These are phyloP conservation scores for Drosophila truncata DNA, from an alignment of 1,140 invertebrate species.

Conservation along the genomic window DNA sequence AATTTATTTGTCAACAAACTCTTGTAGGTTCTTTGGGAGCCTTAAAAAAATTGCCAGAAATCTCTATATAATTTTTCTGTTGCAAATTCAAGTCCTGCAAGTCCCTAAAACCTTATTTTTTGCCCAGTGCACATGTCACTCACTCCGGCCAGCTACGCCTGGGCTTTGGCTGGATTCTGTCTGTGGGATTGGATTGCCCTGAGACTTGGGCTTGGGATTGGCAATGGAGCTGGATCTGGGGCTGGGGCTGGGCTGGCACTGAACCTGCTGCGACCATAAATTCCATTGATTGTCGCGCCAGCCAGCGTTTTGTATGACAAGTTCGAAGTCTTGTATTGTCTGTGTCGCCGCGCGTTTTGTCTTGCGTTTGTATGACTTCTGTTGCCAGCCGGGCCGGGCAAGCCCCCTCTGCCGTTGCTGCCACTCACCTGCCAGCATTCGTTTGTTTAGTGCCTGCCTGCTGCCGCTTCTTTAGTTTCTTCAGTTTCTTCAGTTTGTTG, in stretches of 20 bases:
- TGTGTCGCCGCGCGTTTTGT: constrained; percentile 51
- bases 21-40: not conserved
- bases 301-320: constrained; percentile 77
- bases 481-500: constrained; percentile 17
- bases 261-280: constrained; percentile 65
- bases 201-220: constrained; percentile 17
- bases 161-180: constrained; percentile 37
- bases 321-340: constrained; percentile 64
- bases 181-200: constrained; percentile 24
- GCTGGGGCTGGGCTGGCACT: constrained; percentile 25
- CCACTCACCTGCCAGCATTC: constrained; percentile 77
- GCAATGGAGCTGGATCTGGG: constrained; percentile 3
- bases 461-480: constrained; percentile 38
- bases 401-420: constrained; percentile 33
- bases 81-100: not conserved
- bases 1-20: not conserved
- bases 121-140: constrained; percentile 37
- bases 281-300: constrained; percentile 80
- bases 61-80: no score
- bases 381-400: constrained; percentile 43
- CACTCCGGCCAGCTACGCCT: constrained; percentile 2
- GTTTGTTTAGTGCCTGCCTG: constrained; percentile 50
- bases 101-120: not conserved
- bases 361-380: constrained; percentile 80
- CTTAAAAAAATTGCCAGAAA: not conserved